Evolutionary conservation across 2,888 invertebrate species (phyloP).

Genomic region (Macaria liturata): DNA sequence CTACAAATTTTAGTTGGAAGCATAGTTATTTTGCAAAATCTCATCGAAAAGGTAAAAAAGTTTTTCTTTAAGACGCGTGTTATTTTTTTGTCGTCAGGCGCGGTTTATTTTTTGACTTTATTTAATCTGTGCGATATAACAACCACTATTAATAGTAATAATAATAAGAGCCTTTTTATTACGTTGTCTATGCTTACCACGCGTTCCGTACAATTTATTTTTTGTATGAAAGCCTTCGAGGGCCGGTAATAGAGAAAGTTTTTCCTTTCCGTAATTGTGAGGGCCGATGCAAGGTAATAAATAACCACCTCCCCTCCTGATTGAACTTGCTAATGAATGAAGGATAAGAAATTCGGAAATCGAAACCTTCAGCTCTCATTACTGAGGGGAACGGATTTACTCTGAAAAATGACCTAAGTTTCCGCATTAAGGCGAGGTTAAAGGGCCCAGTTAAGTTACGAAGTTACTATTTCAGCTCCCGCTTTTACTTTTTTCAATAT

Average conservation of each 20-base stretch:
- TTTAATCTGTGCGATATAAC: too few species aligned
- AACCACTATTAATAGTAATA: too few species aligned
- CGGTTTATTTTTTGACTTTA: too few species aligned
- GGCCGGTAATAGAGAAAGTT: conserved; percentile 78
- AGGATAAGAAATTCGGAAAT: conserved; percentile 78
- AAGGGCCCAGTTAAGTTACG: conserved; percentile 22
- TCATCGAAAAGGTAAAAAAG: too few species aligned
- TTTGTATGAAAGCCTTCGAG: conserved; percentile 72
- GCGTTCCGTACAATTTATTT: conserved; percentile 72
- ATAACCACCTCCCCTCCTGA: conserved; percentile 77
- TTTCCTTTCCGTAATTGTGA: conserved; percentile 79
- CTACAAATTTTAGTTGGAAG: too few species aligned
- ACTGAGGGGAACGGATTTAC: conserved; percentile 48
- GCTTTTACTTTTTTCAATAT: conserved; percentile 28
- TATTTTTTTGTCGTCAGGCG: too few species aligned
- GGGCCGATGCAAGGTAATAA: conserved; percentile 79
- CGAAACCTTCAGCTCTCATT: conserved; percentile 58
- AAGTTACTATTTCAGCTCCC: conserved; percentile 20
- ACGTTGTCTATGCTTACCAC: conserved; percentile 20
- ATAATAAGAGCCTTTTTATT: too few species aligned
- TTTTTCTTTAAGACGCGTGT: too few species aligned
- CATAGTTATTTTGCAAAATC: too few species aligned
- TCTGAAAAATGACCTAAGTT: conserved; percentile 75
- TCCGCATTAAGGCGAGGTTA: conserved; percentile 36
- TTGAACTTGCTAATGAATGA: conserved; percentile 83